Evolutionary conservation across 2,888 invertebrate species (phyloP), one percentile per base, ranked within the genome.

Genomic region (Gari tellinella): DNA sequence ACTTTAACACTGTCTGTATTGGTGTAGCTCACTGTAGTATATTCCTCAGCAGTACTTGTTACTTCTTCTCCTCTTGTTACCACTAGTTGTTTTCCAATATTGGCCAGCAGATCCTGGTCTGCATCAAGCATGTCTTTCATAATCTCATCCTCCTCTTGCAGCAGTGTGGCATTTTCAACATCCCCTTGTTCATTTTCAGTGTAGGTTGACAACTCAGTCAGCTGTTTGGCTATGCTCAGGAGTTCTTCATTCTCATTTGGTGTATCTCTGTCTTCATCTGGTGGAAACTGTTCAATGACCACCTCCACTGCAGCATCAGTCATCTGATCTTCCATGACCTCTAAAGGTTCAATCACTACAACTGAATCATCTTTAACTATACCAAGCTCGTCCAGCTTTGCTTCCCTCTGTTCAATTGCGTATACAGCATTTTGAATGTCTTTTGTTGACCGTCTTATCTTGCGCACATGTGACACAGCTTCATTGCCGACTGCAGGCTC

Each of bases 71-170:
- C 45, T 45, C 17, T 31, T 40, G 31, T 64, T 15, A 17, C 17
- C 2, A 26, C 38, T n/a, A 14, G 31, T 8, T 41, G 46, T 48
- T 58, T 61, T 25, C 51, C 68, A 43, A 75, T 43, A 48, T 40
- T 69, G n/a, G 69, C 74, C 25, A 75, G 31, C 10, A 75, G 60
- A 23, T 70, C 78, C 31, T 62, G 63, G 43, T 78, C 78, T 26
- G 73, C 78, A 66, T 78, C 78, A 0, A 78, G 53, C 73, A 78
- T 78, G 19, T 49, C 53, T 15, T 72, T 73, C 19, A 78, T 67
- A n/a, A 78, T 78, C 21, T 73, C 73, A 64, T 78, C 62, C 49
- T 78, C 78, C 19, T 72, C 72, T 23, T 66, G 52, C 25, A 62
- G 37, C 2, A 62, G 1, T 3, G 41, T 7, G 2, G 37, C 37